Evolutionary conservation across 92 coral and sea anemone genomes (phyloP).

Genomic region (Porites rus): DNA sequence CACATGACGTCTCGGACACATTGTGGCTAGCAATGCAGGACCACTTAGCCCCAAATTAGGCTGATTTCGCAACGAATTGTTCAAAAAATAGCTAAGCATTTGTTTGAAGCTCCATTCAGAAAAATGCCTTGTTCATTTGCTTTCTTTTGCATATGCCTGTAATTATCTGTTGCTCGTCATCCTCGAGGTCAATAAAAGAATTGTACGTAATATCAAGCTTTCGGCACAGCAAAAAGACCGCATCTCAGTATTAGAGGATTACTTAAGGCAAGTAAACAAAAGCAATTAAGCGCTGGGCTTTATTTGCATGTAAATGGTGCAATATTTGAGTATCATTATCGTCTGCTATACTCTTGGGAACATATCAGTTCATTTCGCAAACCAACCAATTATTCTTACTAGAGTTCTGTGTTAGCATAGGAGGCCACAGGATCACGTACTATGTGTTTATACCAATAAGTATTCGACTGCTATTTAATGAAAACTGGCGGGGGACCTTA

Average conservation of each 20-base stretch:
- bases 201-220: not conserved
- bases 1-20: too few relatives aligned
- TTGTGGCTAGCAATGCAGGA: too few relatives aligned
- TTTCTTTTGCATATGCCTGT: not conserved
- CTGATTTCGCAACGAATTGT: not conserved
- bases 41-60: not conserved
- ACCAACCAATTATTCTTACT: constrained; percentile 29
- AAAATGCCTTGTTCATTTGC: not conserved
- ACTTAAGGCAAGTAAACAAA: constrained; percentile 17
- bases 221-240: not conserved
- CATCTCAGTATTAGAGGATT: constrained; percentile 4
- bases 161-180: not conserved
- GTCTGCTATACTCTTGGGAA: not conserved
- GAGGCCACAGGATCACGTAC: too few relatives aligned
- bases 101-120: not conserved
- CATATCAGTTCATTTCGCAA: not conserved
- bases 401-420: not conserved
- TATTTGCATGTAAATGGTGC: constrained; percentile 44
- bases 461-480: not conserved
- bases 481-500: not conserved
- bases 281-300: not conserved
- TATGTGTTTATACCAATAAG: not conserved
- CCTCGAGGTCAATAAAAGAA: not conserved
- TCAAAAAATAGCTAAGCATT: not conserved
- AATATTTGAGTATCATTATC: constrained; percentile 49